Percentiles rank a stretch among this genome's conserved stretches.
phyloP scores from a whole-genome alignment of 2,797 vertebrate species.

The Parambassis ranga region DNA sequence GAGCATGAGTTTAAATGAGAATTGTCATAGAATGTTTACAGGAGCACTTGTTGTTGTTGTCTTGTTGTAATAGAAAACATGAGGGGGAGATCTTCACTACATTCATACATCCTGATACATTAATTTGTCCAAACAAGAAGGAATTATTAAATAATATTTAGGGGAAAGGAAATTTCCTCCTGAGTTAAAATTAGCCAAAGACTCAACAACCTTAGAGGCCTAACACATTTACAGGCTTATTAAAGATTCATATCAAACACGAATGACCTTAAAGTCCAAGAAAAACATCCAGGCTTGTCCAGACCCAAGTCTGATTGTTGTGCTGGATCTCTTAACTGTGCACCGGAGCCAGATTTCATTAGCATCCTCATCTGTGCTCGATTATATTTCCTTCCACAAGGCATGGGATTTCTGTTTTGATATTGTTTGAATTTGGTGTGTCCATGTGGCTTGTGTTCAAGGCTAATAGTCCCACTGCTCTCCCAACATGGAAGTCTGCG shows the following conservation, averaged over 20 bases:
- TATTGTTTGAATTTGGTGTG: conserved; percentile 20
- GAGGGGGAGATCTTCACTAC: conserved; percentile 7
- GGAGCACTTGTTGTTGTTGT: no score
- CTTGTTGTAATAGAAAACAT: no score
- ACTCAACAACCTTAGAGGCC: conserved; percentile 1
- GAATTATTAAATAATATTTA: conserved; percentile 4
- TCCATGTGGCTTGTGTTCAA: conserved; percentile 27
- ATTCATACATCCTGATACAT: neutral
- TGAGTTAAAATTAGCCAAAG: conserved; percentile 5
- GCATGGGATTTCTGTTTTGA: conserved; percentile 37
- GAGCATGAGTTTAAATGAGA: no score
- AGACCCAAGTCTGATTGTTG: neutral
- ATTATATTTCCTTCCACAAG: conserved; percentile 35
- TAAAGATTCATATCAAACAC: conserved; percentile 41
- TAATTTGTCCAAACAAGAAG: conserved; percentile 14
- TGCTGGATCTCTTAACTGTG: conserved; percentile 4
- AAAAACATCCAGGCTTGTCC: conserved; percentile 20
- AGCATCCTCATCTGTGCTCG: conserved; percentile 40
- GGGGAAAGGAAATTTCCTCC: conserved; percentile 9
- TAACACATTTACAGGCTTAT: conserved; percentile 39
- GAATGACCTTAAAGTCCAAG: conserved; percentile 5
- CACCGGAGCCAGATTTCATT: conserved; percentile 6
- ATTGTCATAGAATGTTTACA: no score
- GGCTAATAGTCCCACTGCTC: conserved; percentile 37
- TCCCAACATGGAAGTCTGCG: conserved; percentile 42